These are phyloP conservation scores for Carassius carassius DNA, from an alignment of 2,113 vertebrate genomes.

Conservation along the genomic window DNA sequence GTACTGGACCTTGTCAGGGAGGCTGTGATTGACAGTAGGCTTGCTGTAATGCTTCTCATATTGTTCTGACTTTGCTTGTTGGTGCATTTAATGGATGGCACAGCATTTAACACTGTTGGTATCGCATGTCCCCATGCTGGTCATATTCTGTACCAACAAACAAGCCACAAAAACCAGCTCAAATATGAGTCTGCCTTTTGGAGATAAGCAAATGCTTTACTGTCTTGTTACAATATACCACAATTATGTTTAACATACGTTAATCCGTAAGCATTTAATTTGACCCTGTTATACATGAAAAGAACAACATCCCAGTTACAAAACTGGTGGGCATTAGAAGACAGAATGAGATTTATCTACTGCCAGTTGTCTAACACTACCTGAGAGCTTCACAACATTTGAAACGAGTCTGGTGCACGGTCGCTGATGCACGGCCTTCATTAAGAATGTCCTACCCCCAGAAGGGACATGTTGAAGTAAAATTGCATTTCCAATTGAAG, in stretches of 20 bases:
- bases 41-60: conserved; percentile 23
- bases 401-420: conserved; percentile 61
- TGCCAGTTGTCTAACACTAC: conserved; percentile 58
- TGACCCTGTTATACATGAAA: conserved; percentile 52
- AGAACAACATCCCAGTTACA: conserved; percentile 56
- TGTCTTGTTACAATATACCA: conserved; percentile 9
- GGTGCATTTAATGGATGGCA: conserved; percentile 51
- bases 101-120: conserved; percentile 46
- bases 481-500: conserved; percentile 64
- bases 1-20: not conserved
- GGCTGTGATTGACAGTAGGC: conserved; percentile 11
- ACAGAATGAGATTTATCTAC: conserved; percentile 50
- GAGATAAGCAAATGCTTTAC: conserved; percentile 37
- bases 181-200: conserved; percentile 28
- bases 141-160: conserved; percentile 42
- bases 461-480: conserved; percentile 58
- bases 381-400: conserved; percentile 44
- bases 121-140: conserved; percentile 17
- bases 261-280: conserved; percentile 52
- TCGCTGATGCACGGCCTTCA: conserved; percentile 50
- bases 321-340: conserved; percentile 28
- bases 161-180: conserved; percentile 38
- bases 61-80: conserved; percentile 42
- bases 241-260: conserved; percentile 11
- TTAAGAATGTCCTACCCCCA: conserved; percentile 42